Evolutionary conservation across 1,140 invertebrate species (phyloP).

Genomic region (Watersipora subatra): DNA sequence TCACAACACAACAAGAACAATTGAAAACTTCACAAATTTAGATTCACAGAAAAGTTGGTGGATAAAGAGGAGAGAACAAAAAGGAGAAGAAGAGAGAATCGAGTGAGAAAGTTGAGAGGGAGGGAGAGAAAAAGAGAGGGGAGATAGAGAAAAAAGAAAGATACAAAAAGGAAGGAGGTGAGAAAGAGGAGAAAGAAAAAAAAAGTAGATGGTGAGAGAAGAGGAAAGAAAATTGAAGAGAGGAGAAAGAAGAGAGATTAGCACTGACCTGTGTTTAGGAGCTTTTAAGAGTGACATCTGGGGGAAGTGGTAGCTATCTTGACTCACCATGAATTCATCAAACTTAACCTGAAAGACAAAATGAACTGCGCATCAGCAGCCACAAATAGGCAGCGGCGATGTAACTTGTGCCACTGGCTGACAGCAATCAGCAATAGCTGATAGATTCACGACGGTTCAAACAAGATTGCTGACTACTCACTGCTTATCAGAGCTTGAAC

Average conservation of each 20-base stretch:
- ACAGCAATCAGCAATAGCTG: too few relatives aligned
- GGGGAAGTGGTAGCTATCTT: conserved; percentile 65
- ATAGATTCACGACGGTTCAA: too few relatives aligned
- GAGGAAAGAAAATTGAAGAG: not conserved
- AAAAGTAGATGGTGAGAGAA: not conserved
- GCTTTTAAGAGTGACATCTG: conserved; percentile 72
- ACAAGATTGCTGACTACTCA: too few relatives aligned
- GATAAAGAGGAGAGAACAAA: too few relatives aligned
- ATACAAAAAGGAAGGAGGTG: not conserved
- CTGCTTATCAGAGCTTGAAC: too few relatives aligned
- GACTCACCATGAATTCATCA: conserved; percentile 59
- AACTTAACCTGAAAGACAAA: conserved; percentile 53
- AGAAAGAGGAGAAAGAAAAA: not conserved
- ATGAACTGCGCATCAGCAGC: not conserved
- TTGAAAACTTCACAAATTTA: too few relatives aligned
- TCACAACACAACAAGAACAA: too few relatives aligned
- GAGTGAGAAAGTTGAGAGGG: too few relatives aligned
- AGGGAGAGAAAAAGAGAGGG: not conserved
- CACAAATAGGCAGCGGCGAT: too few relatives aligned
- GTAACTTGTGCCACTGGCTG: too few relatives aligned
- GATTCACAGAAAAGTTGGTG: too few relatives aligned
- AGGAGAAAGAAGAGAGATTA: not conserved
- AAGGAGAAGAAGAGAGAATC: too few relatives aligned
- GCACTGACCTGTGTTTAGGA: conserved; percentile 44
- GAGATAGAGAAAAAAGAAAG: not conserved